These are phyloP conservation scores for Scrobipalpa atriplicella DNA, from an alignment of 2,888 invertebrate genomes.

Conservation along the genomic window DNA sequence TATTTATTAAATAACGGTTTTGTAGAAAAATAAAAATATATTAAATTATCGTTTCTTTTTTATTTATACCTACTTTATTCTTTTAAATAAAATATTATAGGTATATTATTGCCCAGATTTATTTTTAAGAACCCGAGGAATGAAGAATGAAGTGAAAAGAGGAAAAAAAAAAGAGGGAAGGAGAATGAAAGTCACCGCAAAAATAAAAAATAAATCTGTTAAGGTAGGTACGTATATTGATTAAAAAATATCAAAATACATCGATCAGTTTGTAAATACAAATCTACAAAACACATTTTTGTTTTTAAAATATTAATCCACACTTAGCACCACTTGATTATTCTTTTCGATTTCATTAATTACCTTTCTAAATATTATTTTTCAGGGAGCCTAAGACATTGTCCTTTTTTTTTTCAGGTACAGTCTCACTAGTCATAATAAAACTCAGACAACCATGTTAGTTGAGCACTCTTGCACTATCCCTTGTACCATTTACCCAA, in stretches of 20 bases:
- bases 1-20: slow-evolving; percentile 32
- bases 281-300: slow-evolving; percentile 49
- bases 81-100: slow-evolving; percentile 54
- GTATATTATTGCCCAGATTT: background rate
- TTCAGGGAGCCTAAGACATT: background rate
- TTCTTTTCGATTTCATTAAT: slow-evolving; percentile 27
- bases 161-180: too few relatives aligned
- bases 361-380: background rate
- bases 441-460: slow-evolving; percentile 42
- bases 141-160: background rate
- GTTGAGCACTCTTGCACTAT: slow-evolving; percentile 63
- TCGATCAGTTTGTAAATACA: slow-evolving; percentile 58
- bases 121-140: background rate
- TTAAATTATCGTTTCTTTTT: slow-evolving; percentile 56
- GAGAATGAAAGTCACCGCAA: too few relatives aligned
- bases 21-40: slow-evolving; percentile 48
- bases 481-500: slow-evolving; percentile 53
- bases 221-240: slow-evolving; percentile 68
- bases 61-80: slow-evolving; percentile 43
- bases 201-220: slow-evolving; percentile 48
- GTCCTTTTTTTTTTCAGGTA: background rate
- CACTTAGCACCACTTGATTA: slow-evolving; percentile 63
- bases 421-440: slow-evolving; percentile 23
- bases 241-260: slow-evolving; percentile 56
- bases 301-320: slow-evolving; percentile 50